These are phyloP conservation scores for Onchidella celtica DNA, from an alignment of 2,888 invertebrate species.

Conservation along the genomic window DNA sequence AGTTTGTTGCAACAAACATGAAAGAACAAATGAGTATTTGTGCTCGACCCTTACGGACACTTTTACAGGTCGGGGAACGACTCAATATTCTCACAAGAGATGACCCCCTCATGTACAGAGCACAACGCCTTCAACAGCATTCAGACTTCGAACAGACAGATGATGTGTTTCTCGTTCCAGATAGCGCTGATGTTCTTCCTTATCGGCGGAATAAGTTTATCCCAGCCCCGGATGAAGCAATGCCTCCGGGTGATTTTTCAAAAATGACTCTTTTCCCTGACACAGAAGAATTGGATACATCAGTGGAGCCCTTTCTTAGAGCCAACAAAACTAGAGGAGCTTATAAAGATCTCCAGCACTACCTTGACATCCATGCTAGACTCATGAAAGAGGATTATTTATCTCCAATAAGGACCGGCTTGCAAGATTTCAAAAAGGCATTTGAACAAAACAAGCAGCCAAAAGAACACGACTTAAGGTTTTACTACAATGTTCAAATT, in stretches of 20 bases:
- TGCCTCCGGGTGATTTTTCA: slow-evolving; percentile 44
- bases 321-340: slow-evolving; percentile 81
- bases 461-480: slow-evolving; percentile 39
- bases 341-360: slow-evolving; percentile 82
- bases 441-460: neutral
- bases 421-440: slow-evolving; percentile 36
- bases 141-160: too few relatives aligned
- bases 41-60: neutral
- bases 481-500: slow-evolving; percentile 71
- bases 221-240: slow-evolving; percentile 43
- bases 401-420: slow-evolving; percentile 41
- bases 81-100: slow-evolving; percentile 25
- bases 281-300: slow-evolving; percentile 29
- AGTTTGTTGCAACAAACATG: slow-evolving; percentile 23
- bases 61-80: slow-evolving; percentile 24
- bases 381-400: slow-evolving; percentile 52
- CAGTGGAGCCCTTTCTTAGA: slow-evolving; percentile 42
- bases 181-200: too few relatives aligned
- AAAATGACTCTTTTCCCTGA: slow-evolving; percentile 46
- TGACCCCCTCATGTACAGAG: neutral
- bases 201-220: too few relatives aligned
- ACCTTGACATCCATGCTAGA: slow-evolving; percentile 50
- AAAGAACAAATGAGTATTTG: slow-evolving; percentile 4
- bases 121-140: neutral
- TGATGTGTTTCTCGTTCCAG: too few relatives aligned